Percentiles rank a stretch among this genome's conserved stretches.
Evolutionary conservation across 2,113 vertebrate genomes (phyloP).

Genomic region (Gracilinanus agilis): DNA sequence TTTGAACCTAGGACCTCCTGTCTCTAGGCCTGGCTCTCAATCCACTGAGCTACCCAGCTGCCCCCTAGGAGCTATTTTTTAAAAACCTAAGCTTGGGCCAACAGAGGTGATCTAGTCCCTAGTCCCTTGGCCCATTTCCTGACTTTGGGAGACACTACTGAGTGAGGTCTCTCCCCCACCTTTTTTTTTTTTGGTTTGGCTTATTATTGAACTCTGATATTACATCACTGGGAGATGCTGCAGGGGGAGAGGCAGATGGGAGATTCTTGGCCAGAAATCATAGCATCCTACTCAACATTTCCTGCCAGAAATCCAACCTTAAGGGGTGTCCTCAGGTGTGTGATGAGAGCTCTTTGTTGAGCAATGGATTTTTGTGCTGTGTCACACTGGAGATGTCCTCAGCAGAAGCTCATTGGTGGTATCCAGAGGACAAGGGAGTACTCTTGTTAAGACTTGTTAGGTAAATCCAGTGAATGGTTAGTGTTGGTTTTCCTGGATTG

Average conservation of each 20-base stretch:
- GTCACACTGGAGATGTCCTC: not conserved
- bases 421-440: not conserved
- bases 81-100: not conserved
- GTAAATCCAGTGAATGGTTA: not conserved
- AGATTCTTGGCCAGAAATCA: constrained; percentile 8
- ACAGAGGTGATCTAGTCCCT: constrained; percentile 5
- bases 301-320: constrained; percentile 17
- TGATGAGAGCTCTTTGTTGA: constrained; percentile 3
- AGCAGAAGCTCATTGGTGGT: not conserved
- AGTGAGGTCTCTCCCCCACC: not conserved
- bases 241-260: not conserved
- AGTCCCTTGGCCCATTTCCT: constrained; percentile 41
- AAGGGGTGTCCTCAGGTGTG: not conserved
- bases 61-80: not conserved
- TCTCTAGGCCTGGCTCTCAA: too few species aligned
- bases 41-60: too few species aligned
- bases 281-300: not conserved
- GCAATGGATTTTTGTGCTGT: not conserved
- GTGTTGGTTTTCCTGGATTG: not conserved
- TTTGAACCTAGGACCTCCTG: too few species aligned
- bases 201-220: constrained; percentile 51
- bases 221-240: constrained; percentile 33
- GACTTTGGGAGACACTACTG: constrained; percentile 28
- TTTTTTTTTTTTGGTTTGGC: not conserved
- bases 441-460: constrained; percentile 15